phyloP scores from a whole-genome alignment of 2,888 invertebrate genomes.

The Pristionchus exspectatus region DNA sequence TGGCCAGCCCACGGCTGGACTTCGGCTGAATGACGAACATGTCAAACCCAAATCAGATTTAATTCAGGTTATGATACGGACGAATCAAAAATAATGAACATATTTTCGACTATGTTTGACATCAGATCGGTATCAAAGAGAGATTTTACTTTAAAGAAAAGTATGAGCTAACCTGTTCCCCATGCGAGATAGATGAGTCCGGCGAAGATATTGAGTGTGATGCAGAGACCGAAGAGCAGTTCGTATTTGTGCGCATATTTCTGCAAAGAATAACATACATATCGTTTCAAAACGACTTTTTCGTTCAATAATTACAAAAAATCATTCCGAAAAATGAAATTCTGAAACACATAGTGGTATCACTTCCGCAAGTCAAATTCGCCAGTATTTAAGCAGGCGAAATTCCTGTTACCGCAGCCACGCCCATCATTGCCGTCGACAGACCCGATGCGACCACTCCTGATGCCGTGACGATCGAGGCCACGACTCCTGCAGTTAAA shows the following conservation, averaged over 20 bases:
- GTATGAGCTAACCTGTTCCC: conserved; percentile 39
- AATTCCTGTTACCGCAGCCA: background rate
- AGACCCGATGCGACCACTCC: conserved; percentile 31
- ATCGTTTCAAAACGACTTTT: background rate
- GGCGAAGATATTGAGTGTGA: conserved; percentile 32
- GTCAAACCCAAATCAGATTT: too few species aligned
- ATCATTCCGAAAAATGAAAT: too few species aligned
- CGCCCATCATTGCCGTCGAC: conserved; percentile 21
- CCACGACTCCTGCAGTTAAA: background rate
- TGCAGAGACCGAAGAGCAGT: conserved; percentile 24
- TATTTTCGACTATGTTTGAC: background rate
- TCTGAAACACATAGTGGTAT: too few species aligned
- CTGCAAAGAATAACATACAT: background rate
- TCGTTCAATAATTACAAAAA: too few species aligned
- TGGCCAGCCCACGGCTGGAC: conserved; percentile 16
- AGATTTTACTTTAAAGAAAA: too few species aligned
- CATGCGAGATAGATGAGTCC: conserved; percentile 39
- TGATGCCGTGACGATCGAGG: conserved; percentile 15
- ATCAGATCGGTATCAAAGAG: too few species aligned
- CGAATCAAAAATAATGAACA: too few species aligned
- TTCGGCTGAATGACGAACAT: background rate
- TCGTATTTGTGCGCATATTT: conserved; percentile 24
- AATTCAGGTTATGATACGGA: too few species aligned
- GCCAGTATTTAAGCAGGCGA: too few species aligned
- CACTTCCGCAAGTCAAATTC: too few species aligned